Percentiles rank a stretch among this genome's conserved stretches.
phyloP scores from a whole-genome alignment of 2,888 invertebrate species.

The Papilio gigon region DNA sequence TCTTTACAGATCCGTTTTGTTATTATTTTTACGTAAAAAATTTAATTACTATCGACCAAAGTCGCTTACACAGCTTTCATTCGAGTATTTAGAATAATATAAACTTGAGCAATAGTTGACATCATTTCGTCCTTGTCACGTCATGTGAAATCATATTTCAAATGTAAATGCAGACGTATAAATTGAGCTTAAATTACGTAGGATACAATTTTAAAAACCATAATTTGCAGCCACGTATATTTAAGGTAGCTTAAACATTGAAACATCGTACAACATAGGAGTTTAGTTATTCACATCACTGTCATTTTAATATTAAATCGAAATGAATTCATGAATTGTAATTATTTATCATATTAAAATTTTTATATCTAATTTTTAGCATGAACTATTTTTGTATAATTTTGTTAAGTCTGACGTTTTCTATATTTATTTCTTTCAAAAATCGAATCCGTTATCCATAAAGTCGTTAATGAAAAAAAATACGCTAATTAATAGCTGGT shows the following conservation, averaged over 20 bases:
- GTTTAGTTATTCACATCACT: neutral
- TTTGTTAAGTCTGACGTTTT: neutral
- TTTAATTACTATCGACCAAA: slow-evolving; percentile 40
- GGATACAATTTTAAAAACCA: slow-evolving; percentile 27
- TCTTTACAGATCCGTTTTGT: slow-evolving; percentile 50
- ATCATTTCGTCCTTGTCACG: neutral
- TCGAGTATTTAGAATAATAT: slow-evolving; percentile 42
- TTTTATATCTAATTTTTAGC: neutral
- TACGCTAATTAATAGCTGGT: neutral
- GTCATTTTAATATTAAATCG: neutral
- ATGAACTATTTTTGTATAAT: neutral
- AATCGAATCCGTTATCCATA: neutral
- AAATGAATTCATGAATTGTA: neutral
- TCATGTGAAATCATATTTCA: slow-evolving; percentile 22
- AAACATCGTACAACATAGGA: neutral
- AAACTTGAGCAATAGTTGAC: slow-evolving; percentile 24
- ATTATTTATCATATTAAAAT: neutral
- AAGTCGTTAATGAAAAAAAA: neutral
- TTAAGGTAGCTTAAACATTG: slow-evolving; percentile 24
- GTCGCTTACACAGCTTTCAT: slow-evolving; percentile 72
- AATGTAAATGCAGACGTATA: neutral
- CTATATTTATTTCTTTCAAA: neutral
- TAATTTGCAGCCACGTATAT: slow-evolving; percentile 30
- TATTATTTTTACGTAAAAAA: slow-evolving; percentile 48
- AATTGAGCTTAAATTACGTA: slow-evolving; percentile 26